These are phyloP conservation scores for Danio kyathit DNA, from an alignment of 2,797 vertebrate species.

Conservation along the genomic window DNA sequence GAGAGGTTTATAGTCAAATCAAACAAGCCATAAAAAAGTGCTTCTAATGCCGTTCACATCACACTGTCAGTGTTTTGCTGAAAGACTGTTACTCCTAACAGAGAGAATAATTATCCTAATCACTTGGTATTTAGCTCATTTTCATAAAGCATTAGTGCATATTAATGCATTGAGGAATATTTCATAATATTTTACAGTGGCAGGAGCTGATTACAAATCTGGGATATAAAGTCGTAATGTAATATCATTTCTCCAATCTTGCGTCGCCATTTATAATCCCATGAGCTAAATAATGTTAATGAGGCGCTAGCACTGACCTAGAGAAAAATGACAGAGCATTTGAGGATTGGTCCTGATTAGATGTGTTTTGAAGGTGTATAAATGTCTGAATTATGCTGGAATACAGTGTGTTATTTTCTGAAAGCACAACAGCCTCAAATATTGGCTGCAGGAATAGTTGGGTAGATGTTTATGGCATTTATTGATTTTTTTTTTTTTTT, in stretches of 20 bases:
- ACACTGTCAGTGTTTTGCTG: constrained; percentile 26
- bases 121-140: constrained; percentile 40
- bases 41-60: constrained; percentile 26
- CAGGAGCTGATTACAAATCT: constrained; percentile 21
- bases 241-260: constrained; percentile 2
- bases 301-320: neutral
- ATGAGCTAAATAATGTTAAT: constrained; percentile 5
- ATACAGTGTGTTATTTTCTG: neutral
- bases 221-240: neutral
- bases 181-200: constrained; percentile 19
- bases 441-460: neutral
- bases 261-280: neutral
- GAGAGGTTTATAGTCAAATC: constrained; percentile 52
- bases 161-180: constrained; percentile 29
- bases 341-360: neutral
- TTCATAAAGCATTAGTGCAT: constrained; percentile 23
- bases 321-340: neutral
- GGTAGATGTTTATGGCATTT: neutral
- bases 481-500: no score
- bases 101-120: constrained; percentile 31
- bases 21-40: constrained; percentile 14
- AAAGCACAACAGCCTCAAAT: neutral
- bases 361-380: constrained; percentile 1
- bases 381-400: neutral
- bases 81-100: neutral